These are phyloP conservation scores for Pristionchus maxplancki DNA, from an alignment of 2,888 invertebrate genomes.

Conservation along the genomic window DNA sequence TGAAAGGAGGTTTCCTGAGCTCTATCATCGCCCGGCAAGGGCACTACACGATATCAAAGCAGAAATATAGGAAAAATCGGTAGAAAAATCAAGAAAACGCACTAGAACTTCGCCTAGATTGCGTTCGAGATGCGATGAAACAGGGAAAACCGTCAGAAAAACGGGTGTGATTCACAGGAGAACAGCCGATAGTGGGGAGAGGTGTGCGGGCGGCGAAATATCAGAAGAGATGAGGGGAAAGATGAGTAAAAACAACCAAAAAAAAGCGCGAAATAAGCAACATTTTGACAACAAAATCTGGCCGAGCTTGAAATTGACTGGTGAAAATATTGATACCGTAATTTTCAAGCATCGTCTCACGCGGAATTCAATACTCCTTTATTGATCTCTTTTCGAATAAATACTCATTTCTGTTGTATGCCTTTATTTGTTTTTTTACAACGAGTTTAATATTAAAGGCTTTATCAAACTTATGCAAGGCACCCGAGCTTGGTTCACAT, in stretches of 20 bases:
- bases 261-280: neutral
- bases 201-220: slow-evolving; percentile 3
- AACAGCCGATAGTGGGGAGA: slow-evolving; percentile 5
- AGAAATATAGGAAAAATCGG: neutral
- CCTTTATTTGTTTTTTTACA: neutral
- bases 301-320: neutral
- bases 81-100: neutral
- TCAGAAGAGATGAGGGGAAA: slow-evolving; percentile 8
- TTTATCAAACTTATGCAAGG: slow-evolving; percentile 10
- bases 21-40: slow-evolving; percentile 5
- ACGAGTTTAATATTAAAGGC: neutral
- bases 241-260: neutral
- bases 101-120: neutral
- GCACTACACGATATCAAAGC: neutral
- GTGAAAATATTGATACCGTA: neutral
- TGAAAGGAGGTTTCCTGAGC: slow-evolving; percentile 4
- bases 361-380: neutral
- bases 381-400: neutral
- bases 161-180: slow-evolving; percentile 24
- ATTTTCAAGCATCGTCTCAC: neutral
- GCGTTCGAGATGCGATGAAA: slow-evolving; percentile 12
- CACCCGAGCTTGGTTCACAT: slow-evolving; percentile 17
- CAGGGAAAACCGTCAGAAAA: slow-evolving; percentile 11
- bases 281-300: neutral
- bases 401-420: neutral